These are phyloP conservation scores for Procambarus virginalis DNA, from an alignment of 1,140 invertebrate species.

Conservation along the genomic window DNA sequence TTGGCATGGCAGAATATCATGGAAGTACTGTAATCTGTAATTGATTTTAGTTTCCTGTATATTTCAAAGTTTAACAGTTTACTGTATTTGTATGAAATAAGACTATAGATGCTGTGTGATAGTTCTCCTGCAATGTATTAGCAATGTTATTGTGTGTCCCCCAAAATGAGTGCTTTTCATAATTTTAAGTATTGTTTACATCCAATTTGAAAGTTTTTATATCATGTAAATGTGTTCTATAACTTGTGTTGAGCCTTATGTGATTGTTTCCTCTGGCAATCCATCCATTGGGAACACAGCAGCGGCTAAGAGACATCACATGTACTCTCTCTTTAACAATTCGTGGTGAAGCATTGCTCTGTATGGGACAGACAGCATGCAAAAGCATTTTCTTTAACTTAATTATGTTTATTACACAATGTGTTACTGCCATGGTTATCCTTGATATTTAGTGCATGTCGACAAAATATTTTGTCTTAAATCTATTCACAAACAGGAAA, in stretches of 20 bases:
- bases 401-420: not conserved
- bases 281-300: not conserved
- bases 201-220: not conserved
- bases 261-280: slow-evolving; percentile 10
- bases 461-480: not conserved
- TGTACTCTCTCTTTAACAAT: not conserved
- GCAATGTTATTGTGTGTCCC: no score
- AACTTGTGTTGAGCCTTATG: not conserved
- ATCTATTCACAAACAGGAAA: not conserved
- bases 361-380: slow-evolving; percentile 7
- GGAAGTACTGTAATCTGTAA: no score
- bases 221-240: not conserved
- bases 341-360: not conserved
- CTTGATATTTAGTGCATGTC: not conserved
- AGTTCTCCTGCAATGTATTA: no score
- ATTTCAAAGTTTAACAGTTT: no score
- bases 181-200: not conserved
- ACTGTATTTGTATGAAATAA: no score
- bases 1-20: no score
- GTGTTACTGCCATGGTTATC: not conserved
- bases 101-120: no score
- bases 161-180: not conserved
- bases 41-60: no score
- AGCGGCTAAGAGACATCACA: not conserved
- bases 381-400: not conserved